Conservation (phyloP, 2,888 invertebrate genomes). For the Dromius quadrimaculatus region DNA sequence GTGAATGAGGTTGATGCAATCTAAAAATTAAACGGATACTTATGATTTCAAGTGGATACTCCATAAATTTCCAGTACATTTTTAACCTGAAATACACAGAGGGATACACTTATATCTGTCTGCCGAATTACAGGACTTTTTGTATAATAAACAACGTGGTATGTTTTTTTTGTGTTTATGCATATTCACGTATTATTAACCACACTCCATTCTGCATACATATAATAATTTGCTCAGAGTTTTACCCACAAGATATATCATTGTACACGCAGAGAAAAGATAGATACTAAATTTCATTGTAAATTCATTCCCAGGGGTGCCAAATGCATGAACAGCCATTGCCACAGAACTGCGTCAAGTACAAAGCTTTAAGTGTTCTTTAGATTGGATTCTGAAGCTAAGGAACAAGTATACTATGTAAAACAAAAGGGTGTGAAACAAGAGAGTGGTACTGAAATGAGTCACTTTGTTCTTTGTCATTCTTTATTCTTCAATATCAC, state of each 20-base stretch:
- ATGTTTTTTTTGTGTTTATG: too few relatives aligned
- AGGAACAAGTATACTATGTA: not conserved
- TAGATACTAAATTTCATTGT: constrained; percentile 34
- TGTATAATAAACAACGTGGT: too few relatives aligned
- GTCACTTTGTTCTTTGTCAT: not conserved
- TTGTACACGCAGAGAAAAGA: constrained; percentile 21
- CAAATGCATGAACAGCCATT: constrained; percentile 26
- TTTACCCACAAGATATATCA: constrained; percentile 13
- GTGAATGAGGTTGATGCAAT: too few relatives aligned
- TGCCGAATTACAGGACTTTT: too few relatives aligned
- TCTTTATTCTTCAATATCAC: constrained; percentile 4
- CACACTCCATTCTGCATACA: not conserved
- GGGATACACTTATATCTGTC: too few relatives aligned
- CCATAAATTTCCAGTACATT: too few relatives aligned
- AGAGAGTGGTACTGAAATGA: constrained; percentile 2
- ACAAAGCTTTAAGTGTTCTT: constrained; percentile 7
- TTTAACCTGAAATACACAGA: too few relatives aligned
- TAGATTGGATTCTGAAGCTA: not conserved
- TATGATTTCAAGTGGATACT: too few relatives aligned
- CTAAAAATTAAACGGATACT: too few relatives aligned
- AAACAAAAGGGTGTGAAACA: not conserved
- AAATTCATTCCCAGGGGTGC: constrained; percentile 6
- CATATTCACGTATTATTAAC: too few relatives aligned
- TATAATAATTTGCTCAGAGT: not conserved
- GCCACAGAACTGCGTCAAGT: constrained; percentile 27